These are phyloP conservation scores for Picathartes gymnocephalus DNA, from an alignment of 2,113 vertebrate genomes.

Conservation along the genomic window DNA sequence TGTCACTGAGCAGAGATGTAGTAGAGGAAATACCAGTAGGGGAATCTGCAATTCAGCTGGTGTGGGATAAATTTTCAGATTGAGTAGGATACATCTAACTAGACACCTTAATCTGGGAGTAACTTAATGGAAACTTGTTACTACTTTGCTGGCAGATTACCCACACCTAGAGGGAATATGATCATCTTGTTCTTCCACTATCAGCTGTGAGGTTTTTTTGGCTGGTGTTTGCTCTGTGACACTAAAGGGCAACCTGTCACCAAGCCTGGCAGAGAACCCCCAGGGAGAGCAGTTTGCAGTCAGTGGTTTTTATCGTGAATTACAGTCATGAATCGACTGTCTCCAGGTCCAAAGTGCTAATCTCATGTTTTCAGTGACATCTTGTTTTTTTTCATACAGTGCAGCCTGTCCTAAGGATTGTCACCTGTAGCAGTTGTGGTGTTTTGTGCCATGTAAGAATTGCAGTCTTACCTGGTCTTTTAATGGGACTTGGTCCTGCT, in stretches of 20 bases:
- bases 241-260: neutral
- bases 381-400: neutral
- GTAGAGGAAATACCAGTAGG: accelerated
- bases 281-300: neutral
- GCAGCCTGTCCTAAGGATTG: neutral
- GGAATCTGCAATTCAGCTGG: neutral
- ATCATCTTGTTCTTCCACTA: neutral
- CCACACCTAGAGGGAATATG: neutral
- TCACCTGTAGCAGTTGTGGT: neutral
- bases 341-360: neutral
- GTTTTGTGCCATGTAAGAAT: neutral
- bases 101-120: neutral
- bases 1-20: neutral
- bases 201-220: neutral
- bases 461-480: neutral
- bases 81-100: neutral
- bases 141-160: neutral
- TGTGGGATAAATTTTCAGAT: neutral
- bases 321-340: neutral
- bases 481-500: neutral
- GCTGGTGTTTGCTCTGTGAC: neutral
- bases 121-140: neutral
- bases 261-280: neutral
- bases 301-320: neutral
- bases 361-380: neutral